Percentiles rank a stretch among this genome's conserved stretches.
These are phyloP conservation scores for Spilogale gracilis DNA, from an alignment of 2,113 vertebrate genomes.

Conservation along the genomic window DNA sequence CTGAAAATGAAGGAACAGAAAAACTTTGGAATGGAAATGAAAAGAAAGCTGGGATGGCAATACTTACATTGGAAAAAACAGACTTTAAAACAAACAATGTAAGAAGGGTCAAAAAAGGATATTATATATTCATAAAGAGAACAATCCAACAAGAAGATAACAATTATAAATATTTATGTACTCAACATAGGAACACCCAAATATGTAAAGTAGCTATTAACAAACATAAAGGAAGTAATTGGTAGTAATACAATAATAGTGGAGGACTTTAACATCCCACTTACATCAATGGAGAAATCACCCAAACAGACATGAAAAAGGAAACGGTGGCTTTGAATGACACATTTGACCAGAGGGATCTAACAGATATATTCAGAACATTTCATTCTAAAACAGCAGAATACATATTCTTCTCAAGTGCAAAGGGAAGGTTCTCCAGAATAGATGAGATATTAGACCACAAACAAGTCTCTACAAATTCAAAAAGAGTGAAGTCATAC, in stretches of 20 bases:
- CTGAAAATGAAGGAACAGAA: not conserved
- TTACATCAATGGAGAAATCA: not conserved
- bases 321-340: not conserved
- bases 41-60: not conserved
- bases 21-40: not conserved
- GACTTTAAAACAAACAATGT: not conserved
- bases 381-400: not conserved
- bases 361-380: not conserved
- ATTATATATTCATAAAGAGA: not conserved
- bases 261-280: not conserved
- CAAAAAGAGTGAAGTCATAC: not conserved
- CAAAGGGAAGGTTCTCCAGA: not conserved
- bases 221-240: not conserved
- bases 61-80: not conserved
- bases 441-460: not conserved
- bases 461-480: not conserved
- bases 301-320: not conserved
- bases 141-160: not conserved
- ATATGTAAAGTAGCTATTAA: not conserved
- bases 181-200: not conserved
- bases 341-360: not conserved
- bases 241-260: not conserved
- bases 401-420: not conserved
- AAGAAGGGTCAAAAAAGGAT: not conserved
- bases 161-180: not conserved